These are phyloP conservation scores for Amblyornis subalaris DNA, from an alignment of 2,113 vertebrate species.

Conservation along the genomic window DNA sequence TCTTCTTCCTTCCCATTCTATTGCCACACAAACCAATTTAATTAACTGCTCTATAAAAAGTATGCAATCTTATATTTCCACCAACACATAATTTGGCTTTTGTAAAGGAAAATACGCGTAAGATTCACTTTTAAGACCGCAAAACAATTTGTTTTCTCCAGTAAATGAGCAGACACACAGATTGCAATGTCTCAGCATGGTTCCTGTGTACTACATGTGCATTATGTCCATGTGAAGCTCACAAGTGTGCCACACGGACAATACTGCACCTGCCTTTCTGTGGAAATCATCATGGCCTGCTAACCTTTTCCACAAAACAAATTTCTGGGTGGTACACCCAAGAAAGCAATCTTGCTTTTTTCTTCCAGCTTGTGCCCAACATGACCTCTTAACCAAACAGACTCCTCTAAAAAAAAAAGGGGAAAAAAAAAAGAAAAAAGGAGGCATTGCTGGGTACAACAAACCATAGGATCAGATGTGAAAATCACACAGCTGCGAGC, in stretches of 20 bases:
- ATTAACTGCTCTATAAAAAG: neutral
- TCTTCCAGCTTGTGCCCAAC: constrained; percentile 60
- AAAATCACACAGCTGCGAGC: constrained; percentile 87
- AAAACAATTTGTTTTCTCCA: constrained; percentile 21
- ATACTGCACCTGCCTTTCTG: constrained; percentile 69
- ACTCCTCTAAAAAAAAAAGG: neutral
- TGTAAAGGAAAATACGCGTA: neutral
- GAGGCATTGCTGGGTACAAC: constrained; percentile 55
- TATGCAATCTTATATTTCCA: neutral
- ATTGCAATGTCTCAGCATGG: constrained; percentile 51
- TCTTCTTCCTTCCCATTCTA: neutral
- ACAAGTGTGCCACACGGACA: constrained; percentile 68
- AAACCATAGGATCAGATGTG: constrained; percentile 73
- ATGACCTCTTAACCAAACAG: constrained; percentile 64
- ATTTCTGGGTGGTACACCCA: constrained; percentile 60
- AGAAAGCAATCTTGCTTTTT: constrained; percentile 59
- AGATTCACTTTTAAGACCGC: neutral
- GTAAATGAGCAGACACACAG: constrained; percentile 44
- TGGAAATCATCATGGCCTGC: constrained; percentile 44
- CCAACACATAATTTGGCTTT: neutral
- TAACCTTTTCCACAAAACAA: constrained; percentile 52
- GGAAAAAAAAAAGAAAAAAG: neutral
- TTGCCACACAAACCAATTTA: neutral
- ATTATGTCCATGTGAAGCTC: constrained; percentile 61
- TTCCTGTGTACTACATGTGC: constrained; percentile 58